These are phyloP conservation scores for Aleadryas rufinucha DNA, from an alignment of 2,113 vertebrate species.

Conservation along the genomic window DNA sequence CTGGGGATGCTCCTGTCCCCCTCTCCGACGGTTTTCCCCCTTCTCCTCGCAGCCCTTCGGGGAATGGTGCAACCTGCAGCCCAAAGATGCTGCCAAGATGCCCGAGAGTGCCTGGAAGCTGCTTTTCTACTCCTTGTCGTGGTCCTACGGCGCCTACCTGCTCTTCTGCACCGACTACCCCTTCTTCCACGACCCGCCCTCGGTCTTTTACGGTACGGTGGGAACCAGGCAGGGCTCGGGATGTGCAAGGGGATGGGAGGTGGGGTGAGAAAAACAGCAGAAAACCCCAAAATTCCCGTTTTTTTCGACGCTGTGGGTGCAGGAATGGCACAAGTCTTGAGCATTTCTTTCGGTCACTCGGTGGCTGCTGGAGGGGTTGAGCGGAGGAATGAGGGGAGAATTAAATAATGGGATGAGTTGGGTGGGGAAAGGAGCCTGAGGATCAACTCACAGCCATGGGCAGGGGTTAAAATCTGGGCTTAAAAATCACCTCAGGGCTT, in stretches of 20 bases:
- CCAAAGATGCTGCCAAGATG: constrained; percentile 92
- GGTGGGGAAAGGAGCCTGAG: background rate
- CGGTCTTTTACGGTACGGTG: constrained; percentile 86
- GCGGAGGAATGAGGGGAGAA: background rate
- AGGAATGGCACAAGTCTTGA: rapidly evolving
- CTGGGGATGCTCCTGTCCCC: rapidly evolving
- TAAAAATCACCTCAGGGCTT: too few species aligned
- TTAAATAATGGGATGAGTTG: rapidly evolving
- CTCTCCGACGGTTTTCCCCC: rapidly evolving
- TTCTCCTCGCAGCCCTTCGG: constrained; percentile 80
- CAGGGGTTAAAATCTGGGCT: too few species aligned
- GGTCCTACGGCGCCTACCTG: constrained; percentile 91
- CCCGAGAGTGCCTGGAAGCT: constrained; percentile 98
- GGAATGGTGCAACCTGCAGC: constrained; percentile 80
- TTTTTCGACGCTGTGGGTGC: background rate
- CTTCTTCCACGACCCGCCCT: constrained; percentile 91
- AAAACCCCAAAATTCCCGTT: rapidly evolving
- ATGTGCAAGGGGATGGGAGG: rapidly evolving
- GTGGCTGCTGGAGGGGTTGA: background rate
- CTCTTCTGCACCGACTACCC: constrained; percentile 90
- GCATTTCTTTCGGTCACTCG: background rate
- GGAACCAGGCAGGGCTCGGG: rapidly evolving
- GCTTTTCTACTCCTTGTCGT: constrained; percentile 89
- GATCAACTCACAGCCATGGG: background rate
- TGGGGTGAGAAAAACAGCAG: background rate